These are phyloP conservation scores for Lomographa bimaculata DNA, from an alignment of 2,888 invertebrate species.

Conservation along the genomic window DNA sequence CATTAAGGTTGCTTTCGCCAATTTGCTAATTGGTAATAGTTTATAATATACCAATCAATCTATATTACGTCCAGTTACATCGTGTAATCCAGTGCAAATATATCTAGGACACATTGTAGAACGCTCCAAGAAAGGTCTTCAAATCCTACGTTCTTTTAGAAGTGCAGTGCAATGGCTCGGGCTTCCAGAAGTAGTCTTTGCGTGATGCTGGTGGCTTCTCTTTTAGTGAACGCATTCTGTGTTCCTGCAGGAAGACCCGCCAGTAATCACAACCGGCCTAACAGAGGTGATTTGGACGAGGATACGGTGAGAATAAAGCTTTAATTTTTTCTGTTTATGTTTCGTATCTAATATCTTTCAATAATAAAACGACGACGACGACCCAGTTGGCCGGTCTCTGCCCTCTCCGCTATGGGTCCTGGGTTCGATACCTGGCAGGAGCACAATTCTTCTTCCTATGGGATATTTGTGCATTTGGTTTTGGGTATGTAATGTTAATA, in stretches of 20 bases:
- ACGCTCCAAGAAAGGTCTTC: no score
- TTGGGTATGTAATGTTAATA: no score
- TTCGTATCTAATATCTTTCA: no score
- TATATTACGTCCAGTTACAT: conserved; percentile 9
- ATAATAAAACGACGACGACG: no score
- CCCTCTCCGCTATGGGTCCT: no score
- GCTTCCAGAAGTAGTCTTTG: conserved; percentile 35
- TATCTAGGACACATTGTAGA: no score
- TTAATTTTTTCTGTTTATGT: not conserved
- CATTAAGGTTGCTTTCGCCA: conserved; percentile 11
- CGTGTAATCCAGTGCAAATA: conserved; percentile 4
- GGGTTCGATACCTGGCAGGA: no score
- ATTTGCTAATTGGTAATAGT: conserved; percentile 23
- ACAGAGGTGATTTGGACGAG: conserved; percentile 15
- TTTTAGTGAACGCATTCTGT: conserved; percentile 55
- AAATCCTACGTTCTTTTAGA: no score
- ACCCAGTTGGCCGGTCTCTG: no score
- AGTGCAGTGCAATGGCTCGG: conserved; percentile 55
- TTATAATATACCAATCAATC: conserved; percentile 10
- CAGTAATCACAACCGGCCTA: conserved; percentile 30
- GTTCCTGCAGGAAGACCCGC: conserved; percentile 42
- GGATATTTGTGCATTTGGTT: no score
- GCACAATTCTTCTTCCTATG: no score
- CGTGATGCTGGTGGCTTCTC: conserved; percentile 43
- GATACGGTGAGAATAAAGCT: conserved; percentile 42